Evolutionary conservation across 2,888 invertebrate species (phyloP).

Genomic region (Ceraclea dissimilis): DNA sequence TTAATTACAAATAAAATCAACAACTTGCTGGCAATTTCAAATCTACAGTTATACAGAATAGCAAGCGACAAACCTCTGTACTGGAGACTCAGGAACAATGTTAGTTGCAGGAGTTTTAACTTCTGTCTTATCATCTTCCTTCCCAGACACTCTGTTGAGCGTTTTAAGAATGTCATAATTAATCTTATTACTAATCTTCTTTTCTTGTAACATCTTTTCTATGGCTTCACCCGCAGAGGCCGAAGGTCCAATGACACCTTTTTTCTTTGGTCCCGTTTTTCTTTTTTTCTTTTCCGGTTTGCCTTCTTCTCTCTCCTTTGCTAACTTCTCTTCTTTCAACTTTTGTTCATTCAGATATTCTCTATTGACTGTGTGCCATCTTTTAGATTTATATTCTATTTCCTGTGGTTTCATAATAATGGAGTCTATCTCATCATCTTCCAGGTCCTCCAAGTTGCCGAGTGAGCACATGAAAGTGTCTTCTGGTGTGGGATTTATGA

Average conservation of each 20-base stretch:
- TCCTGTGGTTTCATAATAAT: slow-evolving; percentile 81
- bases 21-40: no score
- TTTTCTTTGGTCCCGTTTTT: slow-evolving; percentile 56
- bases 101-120: not conserved
- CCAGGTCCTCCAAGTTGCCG: slow-evolving; percentile 64
- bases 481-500: slow-evolving; percentile 30
- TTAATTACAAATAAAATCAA: no score
- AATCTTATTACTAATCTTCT: slow-evolving; percentile 92
- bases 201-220: slow-evolving; percentile 92
- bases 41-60: no score
- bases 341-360: slow-evolving; percentile 78
- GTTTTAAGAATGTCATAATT: slow-evolving; percentile 94
- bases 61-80: slow-evolving; percentile 13
- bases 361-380: slow-evolving; percentile 87
- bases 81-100: slow-evolving; percentile 13
- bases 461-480: slow-evolving; percentile 41
- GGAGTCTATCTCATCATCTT: slow-evolving; percentile 84
- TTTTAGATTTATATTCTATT: slow-evolving; percentile 65
- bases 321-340: slow-evolving; percentile 72
- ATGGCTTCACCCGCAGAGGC: slow-evolving; percentile 82
- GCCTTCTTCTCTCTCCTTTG: slow-evolving; percentile 78
- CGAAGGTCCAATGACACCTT: slow-evolving; percentile 56
- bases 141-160: slow-evolving; percentile 47
- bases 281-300: slow-evolving; percentile 77
- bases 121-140: slow-evolving; percentile 28